These are phyloP conservation scores for Byasa hedistus DNA, from an alignment of 2,888 invertebrate species.

Conservation along the genomic window DNA sequence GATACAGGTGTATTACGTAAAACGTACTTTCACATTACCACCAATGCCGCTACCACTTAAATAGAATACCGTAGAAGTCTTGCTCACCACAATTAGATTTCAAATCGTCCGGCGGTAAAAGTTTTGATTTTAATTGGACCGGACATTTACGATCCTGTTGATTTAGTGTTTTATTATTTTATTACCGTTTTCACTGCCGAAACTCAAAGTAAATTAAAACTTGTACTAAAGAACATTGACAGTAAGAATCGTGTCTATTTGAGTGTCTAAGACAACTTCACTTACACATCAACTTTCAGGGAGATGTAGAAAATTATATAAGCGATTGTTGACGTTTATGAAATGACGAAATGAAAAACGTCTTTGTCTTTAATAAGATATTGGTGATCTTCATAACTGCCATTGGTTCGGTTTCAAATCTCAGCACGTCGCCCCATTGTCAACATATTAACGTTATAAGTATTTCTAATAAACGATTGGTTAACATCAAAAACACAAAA, in stretches of 20 bases:
- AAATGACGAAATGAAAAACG: no score
- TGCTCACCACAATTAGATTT: constrained; percentile 31
- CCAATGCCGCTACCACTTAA: constrained; percentile 3
- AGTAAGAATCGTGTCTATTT: background rate
- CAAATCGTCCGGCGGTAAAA: constrained; percentile 42
- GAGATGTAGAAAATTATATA: no score
- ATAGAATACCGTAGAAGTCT: constrained; percentile 17
- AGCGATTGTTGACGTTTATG: no score
- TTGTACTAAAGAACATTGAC: background rate
- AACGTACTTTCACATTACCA: background rate
- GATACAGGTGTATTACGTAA: background rate
- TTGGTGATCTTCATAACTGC: background rate
- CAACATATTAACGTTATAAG: background rate
- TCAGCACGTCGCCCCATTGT: background rate
- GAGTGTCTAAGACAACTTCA: background rate
- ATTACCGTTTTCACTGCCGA: constrained; percentile 28
- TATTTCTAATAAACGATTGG: background rate
- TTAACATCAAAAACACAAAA: constrained; percentile 12
- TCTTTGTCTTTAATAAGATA: background rate
- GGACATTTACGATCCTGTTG: constrained; percentile 41
- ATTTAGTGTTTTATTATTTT: constrained; percentile 37
- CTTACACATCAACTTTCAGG: background rate
- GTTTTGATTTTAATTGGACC: constrained; percentile 46
- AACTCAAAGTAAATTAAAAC: constrained; percentile 4
- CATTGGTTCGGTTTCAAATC: background rate